Conservation (phyloP, 1,140 invertebrate genomes). For the Onthophagus taurus region DNA sequence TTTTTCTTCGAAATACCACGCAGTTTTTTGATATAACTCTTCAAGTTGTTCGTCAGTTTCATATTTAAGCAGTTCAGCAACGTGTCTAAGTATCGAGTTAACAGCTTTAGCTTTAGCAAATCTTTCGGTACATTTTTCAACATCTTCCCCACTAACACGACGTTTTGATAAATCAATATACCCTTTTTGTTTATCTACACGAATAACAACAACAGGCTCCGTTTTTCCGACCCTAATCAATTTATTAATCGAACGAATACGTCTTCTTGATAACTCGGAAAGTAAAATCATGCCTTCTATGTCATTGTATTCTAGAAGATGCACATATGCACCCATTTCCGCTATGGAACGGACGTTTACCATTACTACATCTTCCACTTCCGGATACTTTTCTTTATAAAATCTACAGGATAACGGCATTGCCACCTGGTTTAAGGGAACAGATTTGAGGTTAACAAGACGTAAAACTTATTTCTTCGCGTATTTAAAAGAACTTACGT, state of each 20-base stretch:
- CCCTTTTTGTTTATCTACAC: conserved; percentile 99
- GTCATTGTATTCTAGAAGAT: conserved; percentile 96
- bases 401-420: conserved; percentile 96
- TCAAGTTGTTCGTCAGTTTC: conserved; percentile 87
- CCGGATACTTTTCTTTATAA: conserved; percentile 96
- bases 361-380: conserved; percentile 99
- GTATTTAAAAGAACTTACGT: no score
- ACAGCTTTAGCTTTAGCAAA: conserved; percentile 98
- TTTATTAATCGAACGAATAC: conserved; percentile 99
- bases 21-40: conserved; percentile 94
- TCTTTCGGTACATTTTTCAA: conserved; percentile 95
- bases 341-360: conserved; percentile 97
- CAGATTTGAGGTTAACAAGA: no score
- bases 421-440: conserved; percentile 34
- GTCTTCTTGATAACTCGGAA: conserved; percentile 93
- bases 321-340: conserved; percentile 99
- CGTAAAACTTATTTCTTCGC: no score
- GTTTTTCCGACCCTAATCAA: conserved; percentile 96
- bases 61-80: conserved; percentile 89
- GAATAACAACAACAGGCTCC: conserved; percentile 98
- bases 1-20: conserved; percentile 98
- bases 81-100: conserved; percentile 95
- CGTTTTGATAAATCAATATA: conserved; percentile 99
- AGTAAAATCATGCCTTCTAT: conserved; percentile 95
- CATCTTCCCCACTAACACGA: conserved; percentile 95